Evolutionary conservation across 2,797 vertebrate species (phyloP).

Genomic region (Takifugu ocellatus): DNA sequence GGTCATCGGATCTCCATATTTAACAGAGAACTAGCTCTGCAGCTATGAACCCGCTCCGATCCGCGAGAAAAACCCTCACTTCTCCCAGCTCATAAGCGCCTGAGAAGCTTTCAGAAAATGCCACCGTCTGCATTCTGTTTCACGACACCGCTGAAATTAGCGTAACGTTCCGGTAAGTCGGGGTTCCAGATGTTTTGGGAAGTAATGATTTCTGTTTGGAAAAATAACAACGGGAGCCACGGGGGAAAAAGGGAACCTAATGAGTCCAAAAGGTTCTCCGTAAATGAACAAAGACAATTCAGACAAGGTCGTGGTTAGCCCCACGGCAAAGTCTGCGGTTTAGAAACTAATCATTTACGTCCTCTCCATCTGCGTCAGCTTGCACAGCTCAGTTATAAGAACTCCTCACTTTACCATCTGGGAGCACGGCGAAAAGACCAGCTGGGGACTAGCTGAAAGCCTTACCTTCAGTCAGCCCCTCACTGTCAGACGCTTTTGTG

Average conservation of each 20-base stretch:
- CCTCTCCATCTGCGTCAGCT: conserved; percentile 30
- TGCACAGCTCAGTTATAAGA: conserved; percentile 38
- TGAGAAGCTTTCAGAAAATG: conserved; percentile 10
- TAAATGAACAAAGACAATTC: conserved; percentile 31
- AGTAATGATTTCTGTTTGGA: conserved; percentile 33
- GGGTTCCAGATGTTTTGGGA: conserved; percentile 53
- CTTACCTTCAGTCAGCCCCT: conserved; percentile 16
- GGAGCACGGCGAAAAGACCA: conserved; percentile 52
- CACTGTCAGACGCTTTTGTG: background rate
- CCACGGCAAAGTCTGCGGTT: conserved; percentile 20
- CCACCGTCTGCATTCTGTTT: conserved; percentile 30
- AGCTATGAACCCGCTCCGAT: background rate
- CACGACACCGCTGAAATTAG: conserved; percentile 31
- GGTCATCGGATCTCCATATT: conserved; percentile 48
- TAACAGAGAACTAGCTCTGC: too few relatives aligned
- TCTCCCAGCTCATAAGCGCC: conserved; percentile 27
- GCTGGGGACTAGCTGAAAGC: conserved; percentile 56
- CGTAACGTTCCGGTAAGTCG: conserved; percentile 31
- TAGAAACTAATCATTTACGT: conserved; percentile 30
- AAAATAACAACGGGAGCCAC: conserved; percentile 44
- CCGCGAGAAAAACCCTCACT: conserved; percentile 25
- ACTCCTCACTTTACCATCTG: conserved; percentile 54
- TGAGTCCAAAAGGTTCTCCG: conserved; percentile 43
- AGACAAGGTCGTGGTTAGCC: conserved; percentile 27
- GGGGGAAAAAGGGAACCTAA: conserved; percentile 22